phyloP scores from a whole-genome alignment of 2,797 vertebrate genomes.

The Esox masquinongy region DNA sequence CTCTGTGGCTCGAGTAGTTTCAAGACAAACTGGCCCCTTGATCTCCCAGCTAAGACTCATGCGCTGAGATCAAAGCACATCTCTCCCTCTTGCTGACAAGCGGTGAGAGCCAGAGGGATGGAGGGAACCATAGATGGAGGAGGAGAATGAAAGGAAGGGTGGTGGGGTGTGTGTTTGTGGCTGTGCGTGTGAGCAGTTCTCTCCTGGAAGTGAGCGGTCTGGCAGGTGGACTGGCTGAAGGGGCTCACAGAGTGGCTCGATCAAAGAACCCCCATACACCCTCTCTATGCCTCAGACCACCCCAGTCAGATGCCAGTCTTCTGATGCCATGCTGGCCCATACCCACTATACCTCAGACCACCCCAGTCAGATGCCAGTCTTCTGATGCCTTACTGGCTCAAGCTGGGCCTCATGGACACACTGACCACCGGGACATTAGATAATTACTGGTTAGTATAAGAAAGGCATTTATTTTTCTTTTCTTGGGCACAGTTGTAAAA shows the following conservation, averaged over 20 bases:
- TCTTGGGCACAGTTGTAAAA: neutral
- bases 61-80: constrained; percentile 45
- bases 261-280: neutral
- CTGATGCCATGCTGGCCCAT: too few species aligned
- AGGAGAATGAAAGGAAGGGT: constrained; percentile 24
- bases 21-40: constrained; percentile 71
- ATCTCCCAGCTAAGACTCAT: constrained; percentile 68
- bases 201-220: constrained; percentile 2
- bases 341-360: too few species aligned
- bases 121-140: constrained; percentile 1
- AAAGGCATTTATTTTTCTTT: neutral
- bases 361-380: too few species aligned
- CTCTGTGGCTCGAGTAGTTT: constrained; percentile 60
- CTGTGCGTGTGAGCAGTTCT: constrained; percentile 23
- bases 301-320: too few species aligned
- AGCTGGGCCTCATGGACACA: neutral
- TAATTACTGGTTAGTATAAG: neutral
- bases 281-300: neutral
- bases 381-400: too few species aligned
- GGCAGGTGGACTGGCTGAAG: constrained; percentile 44
- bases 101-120: constrained; percentile 7
- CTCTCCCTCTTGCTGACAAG: constrained; percentile 39
- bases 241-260: neutral
- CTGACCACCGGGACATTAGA: neutral
- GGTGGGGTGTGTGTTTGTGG: constrained; percentile 22